Evolutionary conservation across 1,140 invertebrate genomes (phyloP).

Genomic region (Lasioglossum baleicum): DNA sequence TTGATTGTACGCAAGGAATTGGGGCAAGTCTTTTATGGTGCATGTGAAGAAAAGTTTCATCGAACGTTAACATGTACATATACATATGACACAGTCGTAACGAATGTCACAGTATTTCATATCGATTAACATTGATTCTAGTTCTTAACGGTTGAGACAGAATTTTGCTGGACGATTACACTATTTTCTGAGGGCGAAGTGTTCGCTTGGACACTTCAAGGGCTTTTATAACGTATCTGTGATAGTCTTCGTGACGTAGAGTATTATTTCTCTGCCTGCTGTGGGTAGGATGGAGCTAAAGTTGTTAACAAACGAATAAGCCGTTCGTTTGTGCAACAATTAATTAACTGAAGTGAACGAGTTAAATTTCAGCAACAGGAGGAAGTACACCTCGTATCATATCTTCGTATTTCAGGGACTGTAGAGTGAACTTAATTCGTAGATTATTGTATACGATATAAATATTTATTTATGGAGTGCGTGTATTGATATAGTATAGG

Average conservation of each 20-base stretch:
- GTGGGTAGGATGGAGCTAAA: neutral
- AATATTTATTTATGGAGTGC: too few relatives aligned
- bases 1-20: neutral
- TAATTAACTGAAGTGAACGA: neutral
- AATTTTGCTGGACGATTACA: neutral
- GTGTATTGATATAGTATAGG: too few relatives aligned
- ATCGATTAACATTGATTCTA: neutral
- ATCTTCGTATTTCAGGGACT: too few relatives aligned
- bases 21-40: neutral
- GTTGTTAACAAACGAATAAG: neutral
- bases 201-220: neutral
- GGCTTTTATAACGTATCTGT: conserved; percentile 61
- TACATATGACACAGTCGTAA: too few relatives aligned
- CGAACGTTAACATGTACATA: too few relatives aligned
- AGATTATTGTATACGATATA: too few relatives aligned
- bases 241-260: conserved; percentile 61
- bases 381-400: too few relatives aligned
- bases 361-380: too few relatives aligned
- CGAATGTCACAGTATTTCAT: neutral
- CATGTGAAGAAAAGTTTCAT: neutral
- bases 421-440: too few relatives aligned
- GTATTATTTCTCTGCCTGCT: conserved; percentile 30
- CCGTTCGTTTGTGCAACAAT: neutral
- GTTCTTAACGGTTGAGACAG: neutral
- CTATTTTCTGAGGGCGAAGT: neutral